Evolutionary conservation across 2,888 invertebrate genomes (phyloP).

Genomic region (Exephanes ischioxanthus): DNA sequence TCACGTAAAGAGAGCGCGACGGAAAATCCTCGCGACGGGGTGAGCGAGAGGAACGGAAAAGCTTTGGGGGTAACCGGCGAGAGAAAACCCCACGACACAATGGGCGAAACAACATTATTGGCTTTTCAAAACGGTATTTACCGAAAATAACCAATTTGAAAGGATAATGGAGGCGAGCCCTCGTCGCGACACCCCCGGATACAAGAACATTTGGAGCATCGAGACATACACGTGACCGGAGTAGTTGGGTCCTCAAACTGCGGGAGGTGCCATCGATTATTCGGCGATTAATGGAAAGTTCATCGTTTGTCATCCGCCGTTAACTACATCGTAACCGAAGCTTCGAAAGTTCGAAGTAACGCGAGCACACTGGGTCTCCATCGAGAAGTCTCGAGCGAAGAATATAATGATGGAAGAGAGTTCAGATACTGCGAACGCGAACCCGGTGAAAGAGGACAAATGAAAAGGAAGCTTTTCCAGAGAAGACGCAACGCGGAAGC

Average conservation of each 20-base stretch:
- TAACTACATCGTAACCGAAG: neutral
- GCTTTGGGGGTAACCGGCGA: constrained; percentile 59
- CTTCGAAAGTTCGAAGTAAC: neutral
- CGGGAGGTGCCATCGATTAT: constrained; percentile 8
- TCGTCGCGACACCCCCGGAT: constrained; percentile 74
- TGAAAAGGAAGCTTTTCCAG: constrained; percentile 42
- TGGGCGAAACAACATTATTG: constrained; percentile 84
- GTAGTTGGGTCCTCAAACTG: neutral
- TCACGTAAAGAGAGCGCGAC: constrained; percentile 66
- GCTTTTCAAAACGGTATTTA: constrained; percentile 85
- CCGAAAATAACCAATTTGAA: constrained; percentile 85
- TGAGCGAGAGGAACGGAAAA: constrained; percentile 61
- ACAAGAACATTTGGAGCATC: constrained; percentile 57
- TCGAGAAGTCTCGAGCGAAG: neutral
- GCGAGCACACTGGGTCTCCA: neutral
- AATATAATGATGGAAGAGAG: constrained; percentile 47
- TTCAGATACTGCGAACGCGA: constrained; percentile 7
- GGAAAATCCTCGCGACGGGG: constrained; percentile 55
- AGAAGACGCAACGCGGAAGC: constrained; percentile 63
- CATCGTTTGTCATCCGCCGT: constrained; percentile 8
- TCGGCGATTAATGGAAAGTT: neutral
- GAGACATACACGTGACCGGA: neutral
- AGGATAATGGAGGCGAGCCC: constrained; percentile 79
- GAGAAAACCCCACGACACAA: constrained; percentile 73
- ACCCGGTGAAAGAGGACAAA: neutral